Percentiles rank a stretch among this genome's conserved stretches.
phyloP scores from a whole-genome alignment of 1,140 invertebrate species.

The Ectropis grisescens region DNA sequence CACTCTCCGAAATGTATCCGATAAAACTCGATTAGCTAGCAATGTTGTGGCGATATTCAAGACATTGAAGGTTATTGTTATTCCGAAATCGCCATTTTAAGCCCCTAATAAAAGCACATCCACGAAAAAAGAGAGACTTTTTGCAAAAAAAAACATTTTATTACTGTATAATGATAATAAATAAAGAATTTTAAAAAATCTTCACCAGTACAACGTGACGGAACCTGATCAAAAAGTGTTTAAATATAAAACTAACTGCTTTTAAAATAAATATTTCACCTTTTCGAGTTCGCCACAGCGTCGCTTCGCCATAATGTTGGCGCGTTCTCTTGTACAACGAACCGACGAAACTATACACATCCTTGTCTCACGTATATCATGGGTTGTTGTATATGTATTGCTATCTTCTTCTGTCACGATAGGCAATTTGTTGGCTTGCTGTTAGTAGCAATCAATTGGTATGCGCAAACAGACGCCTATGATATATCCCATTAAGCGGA shows the following conservation, averaged over 20 bases:
- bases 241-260: constrained; percentile 47
- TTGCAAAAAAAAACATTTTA: constrained; percentile 44
- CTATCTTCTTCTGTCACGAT: constrained; percentile 24
- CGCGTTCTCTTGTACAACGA: constrained; percentile 11
- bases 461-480: constrained; percentile 69
- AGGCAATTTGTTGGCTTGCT: constrained; percentile 62
- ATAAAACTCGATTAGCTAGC: too few species aligned
- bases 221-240: constrained; percentile 26
- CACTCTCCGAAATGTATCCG: too few species aligned
- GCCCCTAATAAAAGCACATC: too few species aligned
- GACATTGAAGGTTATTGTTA: too few species aligned
- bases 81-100: too few species aligned
- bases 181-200: constrained; percentile 29
- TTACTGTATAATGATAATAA: constrained; percentile 45
- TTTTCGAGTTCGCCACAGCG: constrained; percentile 23
- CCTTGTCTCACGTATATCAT: constrained; percentile 23
- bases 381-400: too few species aligned
- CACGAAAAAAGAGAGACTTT: too few species aligned
- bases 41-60: too few species aligned
- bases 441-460: constrained; percentile 68
- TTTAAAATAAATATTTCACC: constrained; percentile 38
- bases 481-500: constrained; percentile 68
- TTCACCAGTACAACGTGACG: constrained; percentile 20
- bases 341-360: constrained; percentile 4
- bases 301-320: constrained; percentile 30